These are phyloP conservation scores for Plumapathes pennacea DNA, from an alignment of 92 coral and sea anemone genomes.

Conservation along the genomic window DNA sequence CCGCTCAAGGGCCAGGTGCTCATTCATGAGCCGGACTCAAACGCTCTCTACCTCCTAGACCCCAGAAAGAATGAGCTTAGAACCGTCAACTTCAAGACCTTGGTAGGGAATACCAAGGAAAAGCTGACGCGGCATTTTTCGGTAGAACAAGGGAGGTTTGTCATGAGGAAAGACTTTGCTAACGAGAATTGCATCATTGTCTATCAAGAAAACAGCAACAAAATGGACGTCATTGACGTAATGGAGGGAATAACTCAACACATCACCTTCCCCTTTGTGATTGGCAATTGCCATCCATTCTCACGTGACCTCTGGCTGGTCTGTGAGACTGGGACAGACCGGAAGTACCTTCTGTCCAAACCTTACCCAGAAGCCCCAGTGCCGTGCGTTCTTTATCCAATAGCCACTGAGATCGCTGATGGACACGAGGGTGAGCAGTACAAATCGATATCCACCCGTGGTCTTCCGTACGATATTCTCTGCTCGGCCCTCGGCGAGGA, in stretches of 20 bases:
- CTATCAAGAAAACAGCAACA: conserved; percentile 80
- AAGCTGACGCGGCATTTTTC: conserved; percentile 91
- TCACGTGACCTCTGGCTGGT: conserved; percentile 93
- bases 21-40: conserved; percentile 77
- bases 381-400: conserved; percentile 82
- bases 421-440: conserved; percentile 39
- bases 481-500: conserved; percentile 61
- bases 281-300: conserved; percentile 88
- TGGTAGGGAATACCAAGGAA: conserved; percentile 68
- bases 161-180: conserved; percentile 64
- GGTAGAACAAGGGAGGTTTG: conserved; percentile 58
- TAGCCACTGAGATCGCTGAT: conserved; percentile 44
- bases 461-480: conserved; percentile 55
- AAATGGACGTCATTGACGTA: conserved; percentile 74
- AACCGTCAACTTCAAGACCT: conserved; percentile 62
- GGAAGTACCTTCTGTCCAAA: conserved; percentile 79
- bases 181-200: conserved; percentile 74
- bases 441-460: conserved; percentile 79
- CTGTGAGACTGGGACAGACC: conserved; percentile 91
- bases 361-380: conserved; percentile 85
- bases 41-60: conserved; percentile 62
- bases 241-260: conserved; percentile 62
- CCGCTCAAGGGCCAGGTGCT: conserved; percentile 76
- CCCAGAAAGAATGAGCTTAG: conserved; percentile 56
- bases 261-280: conserved; percentile 92